These are phyloP conservation scores for Lithodes maja DNA, from an alignment of 2,888 invertebrate genomes.

Conservation along the genomic window DNA sequence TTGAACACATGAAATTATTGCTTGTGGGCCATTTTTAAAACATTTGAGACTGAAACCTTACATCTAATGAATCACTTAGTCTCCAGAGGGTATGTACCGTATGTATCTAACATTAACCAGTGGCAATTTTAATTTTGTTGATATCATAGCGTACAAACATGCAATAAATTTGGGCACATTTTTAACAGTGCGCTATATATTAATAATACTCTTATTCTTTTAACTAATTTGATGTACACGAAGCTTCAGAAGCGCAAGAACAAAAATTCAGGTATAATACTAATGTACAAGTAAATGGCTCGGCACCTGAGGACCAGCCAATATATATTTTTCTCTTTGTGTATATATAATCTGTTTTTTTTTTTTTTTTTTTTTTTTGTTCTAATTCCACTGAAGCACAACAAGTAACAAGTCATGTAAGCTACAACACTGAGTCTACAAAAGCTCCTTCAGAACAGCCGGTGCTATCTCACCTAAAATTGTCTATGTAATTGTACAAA, in stretches of 20 bases:
- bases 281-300: constrained; percentile 4
- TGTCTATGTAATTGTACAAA: background rate
- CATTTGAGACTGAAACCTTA: too few relatives aligned
- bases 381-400: constrained; percentile 29
- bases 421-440: constrained; percentile 60
- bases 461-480: constrained; percentile 30
- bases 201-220: constrained; percentile 20
- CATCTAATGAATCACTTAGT: too few relatives aligned
- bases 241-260: constrained; percentile 30
- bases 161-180: constrained; percentile 42
- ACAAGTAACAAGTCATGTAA: constrained; percentile 54
- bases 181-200: constrained; percentile 29
- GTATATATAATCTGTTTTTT: background rate
- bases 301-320: constrained; percentile 18
- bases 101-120: too few relatives aligned
- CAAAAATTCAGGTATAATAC: constrained; percentile 22
- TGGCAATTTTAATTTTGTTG: background rate
- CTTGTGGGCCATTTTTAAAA: too few relatives aligned
- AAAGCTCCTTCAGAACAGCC: constrained; percentile 59
- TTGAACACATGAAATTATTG: too few relatives aligned
- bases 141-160: constrained; percentile 33
- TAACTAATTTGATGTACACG: constrained; percentile 24
- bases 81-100: too few relatives aligned
- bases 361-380: constrained; percentile 19
- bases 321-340: background rate